Percentiles rank a stretch among this genome's conserved stretches.
Evolutionary conservation across 2,113 vertebrate genomes (phyloP).

Genomic region (Urocolius indicus): DNA sequence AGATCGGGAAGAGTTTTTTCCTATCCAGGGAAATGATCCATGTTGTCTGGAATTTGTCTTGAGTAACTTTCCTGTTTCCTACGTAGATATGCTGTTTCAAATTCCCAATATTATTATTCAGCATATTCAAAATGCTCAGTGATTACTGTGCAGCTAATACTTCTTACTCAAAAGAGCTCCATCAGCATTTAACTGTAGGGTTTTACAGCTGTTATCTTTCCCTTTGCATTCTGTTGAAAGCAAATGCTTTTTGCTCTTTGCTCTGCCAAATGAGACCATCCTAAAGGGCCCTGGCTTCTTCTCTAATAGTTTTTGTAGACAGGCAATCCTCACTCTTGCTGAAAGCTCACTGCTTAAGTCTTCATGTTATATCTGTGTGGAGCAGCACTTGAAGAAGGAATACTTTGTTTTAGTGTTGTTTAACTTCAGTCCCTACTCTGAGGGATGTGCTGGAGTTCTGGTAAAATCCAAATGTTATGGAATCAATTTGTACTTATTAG

Average conservation of each 20-base stretch:
- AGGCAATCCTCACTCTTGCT: not conserved
- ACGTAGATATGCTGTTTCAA: not conserved
- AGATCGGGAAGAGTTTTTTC: not conserved
- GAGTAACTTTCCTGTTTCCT: not conserved
- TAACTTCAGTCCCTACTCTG: not conserved
- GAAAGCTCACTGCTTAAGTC: not conserved
- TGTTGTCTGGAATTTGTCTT: not conserved
- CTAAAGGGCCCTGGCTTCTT: fast-evolving
- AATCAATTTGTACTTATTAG: not conserved
- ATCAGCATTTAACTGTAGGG: not conserved
- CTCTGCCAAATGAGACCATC: fast-evolving
- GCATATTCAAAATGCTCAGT: not conserved
- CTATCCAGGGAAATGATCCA: not conserved
- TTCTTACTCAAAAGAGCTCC: not conserved
- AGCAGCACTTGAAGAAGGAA: not conserved
- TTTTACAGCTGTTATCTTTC: not conserved
- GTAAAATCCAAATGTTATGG: not conserved
- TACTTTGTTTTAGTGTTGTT: not conserved
- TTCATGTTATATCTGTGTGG: not conserved
- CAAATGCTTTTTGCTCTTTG: not conserved
- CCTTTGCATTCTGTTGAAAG: not conserved
- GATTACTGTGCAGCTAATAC: not conserved
- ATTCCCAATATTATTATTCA: not conserved
- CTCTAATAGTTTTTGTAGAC: not conserved
- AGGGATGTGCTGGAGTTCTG: not conserved